Conservation (phyloP, 2,113 vertebrate genomes). For the Pan paniscus region DNA sequence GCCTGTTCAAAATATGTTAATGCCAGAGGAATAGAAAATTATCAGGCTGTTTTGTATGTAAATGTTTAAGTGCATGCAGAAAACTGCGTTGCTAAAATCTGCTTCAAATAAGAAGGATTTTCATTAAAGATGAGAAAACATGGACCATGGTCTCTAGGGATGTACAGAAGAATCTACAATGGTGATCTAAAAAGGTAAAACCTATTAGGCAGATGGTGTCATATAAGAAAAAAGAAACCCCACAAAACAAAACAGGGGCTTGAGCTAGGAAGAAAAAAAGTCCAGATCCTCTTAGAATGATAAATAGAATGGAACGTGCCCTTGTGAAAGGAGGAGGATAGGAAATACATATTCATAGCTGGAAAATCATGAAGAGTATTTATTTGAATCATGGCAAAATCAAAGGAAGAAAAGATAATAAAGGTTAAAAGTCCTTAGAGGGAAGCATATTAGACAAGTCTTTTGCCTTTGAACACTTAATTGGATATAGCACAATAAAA, state of each 20-base stretch:
- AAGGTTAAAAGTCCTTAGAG: not conserved
- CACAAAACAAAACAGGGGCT: not conserved
- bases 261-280: conserved; percentile 75
- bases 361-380: conserved; percentile 51
- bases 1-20: not conserved
- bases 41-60: conserved; percentile 47
- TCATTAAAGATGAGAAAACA: conserved; percentile 74
- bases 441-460: not conserved
- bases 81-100: conserved; percentile 80
- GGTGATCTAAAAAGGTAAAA: conserved; percentile 72
- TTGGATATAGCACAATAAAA: not conserved
- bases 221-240: conserved; percentile 66
- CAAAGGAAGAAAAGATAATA: conserved; percentile 40
- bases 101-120: conserved; percentile 74
- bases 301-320: conserved; percentile 78
- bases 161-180: conserved; percentile 67
- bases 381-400: conserved; percentile 46
- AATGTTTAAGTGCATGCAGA: conserved; percentile 58
- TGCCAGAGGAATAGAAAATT: conserved; percentile 29
- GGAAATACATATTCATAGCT: conserved; percentile 62
- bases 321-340: conserved; percentile 60
- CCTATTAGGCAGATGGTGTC: conserved; percentile 82
- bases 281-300: conserved; percentile 75
- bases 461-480: not conserved
- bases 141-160: conserved; percentile 71